A percentile compares a stretch with the other conserved stretches of the same genome.
These are phyloP conservation scores for Machaerirhynchus nigripectus DNA, from an alignment of 2,113 vertebrate species.

Conservation along the genomic window DNA sequence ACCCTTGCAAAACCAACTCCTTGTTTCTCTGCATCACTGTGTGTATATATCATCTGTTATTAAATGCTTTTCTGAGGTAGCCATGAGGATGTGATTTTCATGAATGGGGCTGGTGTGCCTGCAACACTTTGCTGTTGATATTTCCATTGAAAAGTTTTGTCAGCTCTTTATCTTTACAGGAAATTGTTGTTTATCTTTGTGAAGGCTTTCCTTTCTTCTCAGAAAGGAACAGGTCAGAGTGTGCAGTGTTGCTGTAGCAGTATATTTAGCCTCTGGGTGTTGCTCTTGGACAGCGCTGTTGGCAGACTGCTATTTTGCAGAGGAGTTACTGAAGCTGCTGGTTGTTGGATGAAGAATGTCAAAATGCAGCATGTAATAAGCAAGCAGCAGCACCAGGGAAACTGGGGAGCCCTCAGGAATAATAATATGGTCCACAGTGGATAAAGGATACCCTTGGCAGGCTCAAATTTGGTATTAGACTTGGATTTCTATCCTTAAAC, in stretches of 20 bases:
- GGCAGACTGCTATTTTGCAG: neutral
- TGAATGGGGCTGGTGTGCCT: neutral
- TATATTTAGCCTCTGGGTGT: conserved; percentile 67
- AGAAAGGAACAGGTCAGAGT: neutral
- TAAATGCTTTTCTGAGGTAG: neutral
- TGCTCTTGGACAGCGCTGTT: conserved; percentile 17
- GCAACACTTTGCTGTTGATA: neutral
- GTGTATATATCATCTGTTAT: neutral
- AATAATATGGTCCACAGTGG: neutral
- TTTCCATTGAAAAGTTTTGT: neutral
- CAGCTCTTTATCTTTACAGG: neutral
- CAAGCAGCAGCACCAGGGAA: neutral
- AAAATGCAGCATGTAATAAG: neutral
- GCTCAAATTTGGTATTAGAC: neutral
- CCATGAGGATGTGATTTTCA: neutral
- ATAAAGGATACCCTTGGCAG: neutral
- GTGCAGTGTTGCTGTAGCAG: conserved; percentile 21
- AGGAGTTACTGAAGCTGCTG: neutral
- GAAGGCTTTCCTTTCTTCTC: neutral
- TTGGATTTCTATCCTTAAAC: neutral
- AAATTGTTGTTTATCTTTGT: neutral
- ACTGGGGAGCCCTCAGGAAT: neutral
- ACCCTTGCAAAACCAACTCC: neutral
- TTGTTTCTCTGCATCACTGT: neutral
- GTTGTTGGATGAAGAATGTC: neutral